Conservation (phyloP, 2,888 invertebrate species). For the Drosophila paramelanica region DNA sequence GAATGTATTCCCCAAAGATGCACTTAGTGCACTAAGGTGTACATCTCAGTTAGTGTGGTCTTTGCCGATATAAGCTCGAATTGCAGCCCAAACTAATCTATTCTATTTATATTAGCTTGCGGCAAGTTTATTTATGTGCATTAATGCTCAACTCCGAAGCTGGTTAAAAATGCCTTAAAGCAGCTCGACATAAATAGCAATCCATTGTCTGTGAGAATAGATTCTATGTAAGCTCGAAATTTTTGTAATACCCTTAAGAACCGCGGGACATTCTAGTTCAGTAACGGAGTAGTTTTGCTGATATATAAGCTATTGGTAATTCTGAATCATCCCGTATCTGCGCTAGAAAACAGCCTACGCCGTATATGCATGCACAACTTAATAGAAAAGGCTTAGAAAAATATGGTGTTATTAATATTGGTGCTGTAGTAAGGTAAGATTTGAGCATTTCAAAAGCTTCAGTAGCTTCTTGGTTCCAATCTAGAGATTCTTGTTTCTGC, state of each 20-base stretch:
- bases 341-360: background rate
- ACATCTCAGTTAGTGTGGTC: slow-evolving; percentile 3
- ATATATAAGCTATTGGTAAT: background rate
- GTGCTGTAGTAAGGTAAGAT: background rate
- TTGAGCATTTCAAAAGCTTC: background rate
- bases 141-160: background rate
- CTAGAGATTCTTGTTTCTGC: background rate
- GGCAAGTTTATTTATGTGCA: background rate
- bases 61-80: background rate
- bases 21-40: background rate
- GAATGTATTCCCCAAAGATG: background rate
- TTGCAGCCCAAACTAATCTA: background rate
- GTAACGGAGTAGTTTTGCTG: background rate
- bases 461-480: background rate
- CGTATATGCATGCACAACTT: background rate
- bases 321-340: background rate
- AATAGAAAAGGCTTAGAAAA: background rate
- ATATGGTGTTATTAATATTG: background rate
- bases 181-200: background rate
- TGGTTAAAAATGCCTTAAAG: background rate
- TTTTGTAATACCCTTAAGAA: too few relatives aligned
- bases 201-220: slow-evolving; percentile 8
- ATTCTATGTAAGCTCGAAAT: background rate
- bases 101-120: too few relatives aligned
- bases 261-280: too few relatives aligned